Percentiles rank a stretch among this genome's conserved stretches.
phyloP scores from a whole-genome alignment of 2,888 invertebrate genomes.

The Meteorus colon region DNA sequence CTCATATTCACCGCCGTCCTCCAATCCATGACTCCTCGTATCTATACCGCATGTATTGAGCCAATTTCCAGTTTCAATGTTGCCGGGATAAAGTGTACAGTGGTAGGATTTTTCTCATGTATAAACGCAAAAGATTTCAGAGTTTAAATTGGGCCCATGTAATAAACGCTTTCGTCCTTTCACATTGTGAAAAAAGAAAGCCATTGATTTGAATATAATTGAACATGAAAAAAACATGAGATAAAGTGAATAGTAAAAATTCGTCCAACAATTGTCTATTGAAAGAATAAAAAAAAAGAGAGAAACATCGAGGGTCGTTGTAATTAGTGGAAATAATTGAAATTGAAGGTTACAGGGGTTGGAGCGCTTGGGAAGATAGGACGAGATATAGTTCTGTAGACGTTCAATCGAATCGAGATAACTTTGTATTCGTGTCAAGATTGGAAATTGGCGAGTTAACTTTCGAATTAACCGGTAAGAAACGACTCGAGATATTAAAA shows the following conservation, averaged over 20 bases:
- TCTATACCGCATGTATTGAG: background rate
- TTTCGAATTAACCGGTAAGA: slow-evolving; percentile 28
- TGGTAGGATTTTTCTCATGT: background rate
- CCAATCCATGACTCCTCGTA: slow-evolving; percentile 7
- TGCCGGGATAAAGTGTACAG: slow-evolving; percentile 5
- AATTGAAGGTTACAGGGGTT: background rate
- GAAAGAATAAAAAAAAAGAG: background rate
- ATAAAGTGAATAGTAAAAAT: background rate
- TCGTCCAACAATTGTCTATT: background rate
- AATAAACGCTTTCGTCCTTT: background rate
- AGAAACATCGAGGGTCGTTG: background rate
- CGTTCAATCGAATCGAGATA: slow-evolving; percentile 19
- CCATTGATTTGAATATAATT: background rate
- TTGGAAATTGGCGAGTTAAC: slow-evolving; percentile 30
- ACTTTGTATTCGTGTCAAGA: slow-evolving; percentile 35
- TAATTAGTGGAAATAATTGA: slow-evolving; percentile 21
- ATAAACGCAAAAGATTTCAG: slow-evolving; percentile 23
- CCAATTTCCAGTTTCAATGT: slow-evolving; percentile 31
- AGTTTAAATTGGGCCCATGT: slow-evolving; percentile 30
- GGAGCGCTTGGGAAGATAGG: background rate
- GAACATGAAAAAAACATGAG: background rate
- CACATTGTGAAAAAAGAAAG: background rate
- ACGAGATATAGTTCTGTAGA: slow-evolving; percentile 5
- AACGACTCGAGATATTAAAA: slow-evolving; percentile 5
- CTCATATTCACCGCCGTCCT: background rate